Evolutionary conservation across 2,888 invertebrate genomes (phyloP).

Genomic region (Plemyria rubiginata): DNA sequence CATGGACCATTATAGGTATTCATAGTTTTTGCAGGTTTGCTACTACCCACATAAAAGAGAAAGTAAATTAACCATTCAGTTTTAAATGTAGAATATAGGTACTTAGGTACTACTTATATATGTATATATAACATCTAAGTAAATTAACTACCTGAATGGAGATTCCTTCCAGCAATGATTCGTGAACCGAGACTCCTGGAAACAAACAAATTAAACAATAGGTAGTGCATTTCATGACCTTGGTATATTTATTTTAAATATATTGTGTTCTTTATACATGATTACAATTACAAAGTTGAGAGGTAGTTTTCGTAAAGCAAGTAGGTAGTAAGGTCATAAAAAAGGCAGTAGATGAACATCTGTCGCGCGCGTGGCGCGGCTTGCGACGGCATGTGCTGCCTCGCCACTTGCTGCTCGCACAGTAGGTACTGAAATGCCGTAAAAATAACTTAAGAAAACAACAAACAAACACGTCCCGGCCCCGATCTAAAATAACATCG

Average conservation of each 20-base stretch:
- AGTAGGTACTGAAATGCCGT: slow-evolving; percentile 54
- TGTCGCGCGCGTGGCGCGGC: slow-evolving; percentile 27
- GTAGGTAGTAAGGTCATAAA: slow-evolving; percentile 18
- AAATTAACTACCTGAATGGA: slow-evolving; percentile 69
- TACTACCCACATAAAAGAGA: no score
- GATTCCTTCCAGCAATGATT: slow-evolving; percentile 72
- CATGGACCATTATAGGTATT: no score
- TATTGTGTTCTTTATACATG: not conserved
- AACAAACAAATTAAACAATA: slow-evolving; percentile 24
- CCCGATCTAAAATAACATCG: slow-evolving; percentile 71
- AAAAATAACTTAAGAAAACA: slow-evolving; percentile 54
- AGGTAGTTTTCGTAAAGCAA: not conserved
- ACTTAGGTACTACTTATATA: no score
- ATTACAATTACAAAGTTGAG: not conserved
- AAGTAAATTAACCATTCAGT: no score
- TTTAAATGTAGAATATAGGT: no score
- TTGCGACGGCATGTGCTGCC: slow-evolving; percentile 10
- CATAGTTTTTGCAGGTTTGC: no score
- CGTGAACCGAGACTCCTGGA: slow-evolving; percentile 71
- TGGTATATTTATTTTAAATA: not conserved
- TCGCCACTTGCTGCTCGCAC: slow-evolving; percentile 24
- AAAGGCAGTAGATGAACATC: slow-evolving; percentile 31
- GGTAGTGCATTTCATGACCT: not conserved
- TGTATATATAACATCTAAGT: no score
- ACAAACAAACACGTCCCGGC: slow-evolving; percentile 59